A percentile compares a stretch with the other conserved stretches of the same genome.
These are phyloP conservation scores for Anaspis maculata DNA, from an alignment of 2,888 invertebrate species.

Conservation along the genomic window DNA sequence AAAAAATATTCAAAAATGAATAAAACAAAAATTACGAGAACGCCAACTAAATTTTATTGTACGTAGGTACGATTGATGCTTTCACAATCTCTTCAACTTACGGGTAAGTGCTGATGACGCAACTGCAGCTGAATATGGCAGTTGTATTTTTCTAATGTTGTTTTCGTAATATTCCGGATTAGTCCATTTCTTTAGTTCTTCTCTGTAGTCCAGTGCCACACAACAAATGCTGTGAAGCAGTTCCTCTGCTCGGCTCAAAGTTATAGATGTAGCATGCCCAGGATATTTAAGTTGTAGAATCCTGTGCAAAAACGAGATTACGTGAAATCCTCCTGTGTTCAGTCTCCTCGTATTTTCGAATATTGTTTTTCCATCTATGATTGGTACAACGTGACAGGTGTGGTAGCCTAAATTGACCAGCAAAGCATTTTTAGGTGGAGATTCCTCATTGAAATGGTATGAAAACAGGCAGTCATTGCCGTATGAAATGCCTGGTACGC, in stretches of 20 bases:
- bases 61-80: too few relatives aligned
- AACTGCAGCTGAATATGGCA: slow-evolving; percentile 67
- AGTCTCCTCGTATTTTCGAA: slow-evolving; percentile 67
- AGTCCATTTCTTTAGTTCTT: slow-evolving; percentile 73
- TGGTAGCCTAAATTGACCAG: slow-evolving; percentile 83
- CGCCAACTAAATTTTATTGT: too few relatives aligned
- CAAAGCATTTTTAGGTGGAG: slow-evolving; percentile 54
- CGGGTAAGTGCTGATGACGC: slow-evolving; percentile 56
- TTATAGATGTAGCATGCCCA: slow-evolving; percentile 80
- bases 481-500: slow-evolving; percentile 75
- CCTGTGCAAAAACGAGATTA: slow-evolving; percentile 76
- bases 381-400: slow-evolving; percentile 79
- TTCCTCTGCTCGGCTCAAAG: slow-evolving; percentile 80
- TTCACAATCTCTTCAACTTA: slow-evolving; percentile 26
- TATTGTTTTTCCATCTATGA: slow-evolving; percentile 63
- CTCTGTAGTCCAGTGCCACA: slow-evolving; percentile 70
- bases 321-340: slow-evolving; percentile 81
- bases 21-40: too few relatives aligned
- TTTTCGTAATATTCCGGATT: slow-evolving; percentile 73
- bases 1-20: too few relatives aligned
- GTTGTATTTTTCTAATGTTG: slow-evolving; percentile 76
- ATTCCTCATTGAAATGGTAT: slow-evolving; percentile 52
- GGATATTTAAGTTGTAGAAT: slow-evolving; percentile 90
- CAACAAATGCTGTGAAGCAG: slow-evolving; percentile 73
- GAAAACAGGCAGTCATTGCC: slow-evolving; percentile 81